phyloP scores from a whole-genome alignment of 1,140 invertebrate species.

The Platorchestia sp. region DNA sequence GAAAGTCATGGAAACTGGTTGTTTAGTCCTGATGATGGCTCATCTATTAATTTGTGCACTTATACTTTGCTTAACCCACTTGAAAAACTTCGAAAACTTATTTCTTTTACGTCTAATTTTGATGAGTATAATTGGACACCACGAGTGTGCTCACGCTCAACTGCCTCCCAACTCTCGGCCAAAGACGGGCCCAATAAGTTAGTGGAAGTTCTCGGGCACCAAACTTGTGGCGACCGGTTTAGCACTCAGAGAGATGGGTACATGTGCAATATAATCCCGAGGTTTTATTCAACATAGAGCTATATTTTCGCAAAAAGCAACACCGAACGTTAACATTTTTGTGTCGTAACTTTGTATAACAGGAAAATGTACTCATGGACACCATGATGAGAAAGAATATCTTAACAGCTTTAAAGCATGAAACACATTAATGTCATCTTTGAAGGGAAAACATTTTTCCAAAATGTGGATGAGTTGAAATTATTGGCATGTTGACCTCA shows the following conservation, averaged over 20 bases:
- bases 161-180: too few species aligned
- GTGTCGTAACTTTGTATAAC: neutral
- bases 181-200: too few species aligned
- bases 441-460: neutral
- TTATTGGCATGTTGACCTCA: neutral
- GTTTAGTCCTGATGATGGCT: too few species aligned
- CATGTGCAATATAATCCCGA: neutral
- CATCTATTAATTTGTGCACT: neutral
- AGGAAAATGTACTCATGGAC: neutral
- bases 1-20: neutral
- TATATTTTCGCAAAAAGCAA: neutral
- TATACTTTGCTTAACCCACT: neutral
- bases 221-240: too few species aligned
- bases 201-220: too few species aligned
- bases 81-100: neutral
- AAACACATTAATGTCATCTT: neutral
- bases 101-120: neutral
- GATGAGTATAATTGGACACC: neutral
- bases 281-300: neutral
- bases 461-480: neutral
- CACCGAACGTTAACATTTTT: neutral
- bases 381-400: neutral
- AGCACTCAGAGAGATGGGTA: too few species aligned
- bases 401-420: neutral
- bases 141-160: too few species aligned